Evolutionary conservation across 92 coral and sea anemone genomes (phyloP).

Genomic region (Phymanthus crucifer): DNA sequence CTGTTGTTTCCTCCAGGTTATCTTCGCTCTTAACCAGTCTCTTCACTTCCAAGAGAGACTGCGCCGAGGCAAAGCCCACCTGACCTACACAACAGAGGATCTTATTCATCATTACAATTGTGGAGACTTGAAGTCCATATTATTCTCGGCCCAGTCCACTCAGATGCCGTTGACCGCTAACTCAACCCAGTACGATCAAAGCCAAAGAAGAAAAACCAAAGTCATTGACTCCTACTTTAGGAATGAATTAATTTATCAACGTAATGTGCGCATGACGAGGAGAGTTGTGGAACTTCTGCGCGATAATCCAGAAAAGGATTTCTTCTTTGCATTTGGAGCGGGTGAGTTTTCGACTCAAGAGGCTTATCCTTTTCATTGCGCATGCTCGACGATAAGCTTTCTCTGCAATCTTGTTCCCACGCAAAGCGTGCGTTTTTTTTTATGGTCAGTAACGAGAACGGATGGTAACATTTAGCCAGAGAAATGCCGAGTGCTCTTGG

Average conservation of each 20-base stretch:
- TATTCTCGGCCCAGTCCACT: constrained; percentile 72
- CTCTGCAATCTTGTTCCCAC: no score
- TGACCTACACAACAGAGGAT: constrained; percentile 88
- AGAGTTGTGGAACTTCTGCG: constrained; percentile 76
- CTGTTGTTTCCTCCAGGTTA: constrained; percentile 53
- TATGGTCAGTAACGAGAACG: no score
- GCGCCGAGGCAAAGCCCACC: constrained; percentile 74
- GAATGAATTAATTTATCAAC: constrained; percentile 76
- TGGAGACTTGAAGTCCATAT: constrained; percentile 87
- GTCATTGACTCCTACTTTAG: constrained; percentile 77
- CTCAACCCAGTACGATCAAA: constrained; percentile 50
- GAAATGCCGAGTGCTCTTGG: no score
- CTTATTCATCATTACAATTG: constrained; percentile 93
- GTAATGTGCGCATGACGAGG: constrained; percentile 86
- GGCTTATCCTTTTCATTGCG: no score
- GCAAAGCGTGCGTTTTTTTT: no score
- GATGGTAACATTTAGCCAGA: no score
- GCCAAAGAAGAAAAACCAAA: constrained; percentile 59
- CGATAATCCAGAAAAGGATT: constrained; percentile 69
- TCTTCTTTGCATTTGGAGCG: constrained; percentile 98
- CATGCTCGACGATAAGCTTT: no score
- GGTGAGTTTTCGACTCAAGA: constrained; percentile 50
- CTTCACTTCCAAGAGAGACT: constrained; percentile 83
- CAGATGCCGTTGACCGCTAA: constrained; percentile 62
- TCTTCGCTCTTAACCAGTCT: constrained; percentile 90